Evolutionary conservation across 2,113 vertebrate species (phyloP).

Genomic region (Paramormyrops kingsleyae): DNA sequence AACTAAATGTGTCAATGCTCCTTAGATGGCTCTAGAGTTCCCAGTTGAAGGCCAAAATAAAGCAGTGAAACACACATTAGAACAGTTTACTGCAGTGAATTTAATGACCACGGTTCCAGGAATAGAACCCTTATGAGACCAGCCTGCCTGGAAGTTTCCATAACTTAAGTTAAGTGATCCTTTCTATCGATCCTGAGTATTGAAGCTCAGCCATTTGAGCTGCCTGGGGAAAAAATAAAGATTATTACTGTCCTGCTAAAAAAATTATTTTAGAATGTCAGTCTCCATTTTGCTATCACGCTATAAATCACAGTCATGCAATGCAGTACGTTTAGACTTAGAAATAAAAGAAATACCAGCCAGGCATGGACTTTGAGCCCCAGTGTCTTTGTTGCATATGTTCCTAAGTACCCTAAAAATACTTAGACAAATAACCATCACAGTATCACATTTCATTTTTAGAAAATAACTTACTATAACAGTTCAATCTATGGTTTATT

Average conservation of each 20-base stretch:
- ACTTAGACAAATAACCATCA: background rate
- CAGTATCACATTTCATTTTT: background rate
- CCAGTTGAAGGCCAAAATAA: background rate
- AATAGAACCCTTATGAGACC: conserved; percentile 40
- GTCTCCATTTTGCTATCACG: background rate
- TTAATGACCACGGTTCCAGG: conserved; percentile 55
- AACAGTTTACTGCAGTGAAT: conserved; percentile 34
- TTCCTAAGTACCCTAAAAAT: background rate
- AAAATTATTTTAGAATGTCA: background rate
- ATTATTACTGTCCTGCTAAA: conserved; percentile 20
- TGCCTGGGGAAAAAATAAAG: conserved; percentile 10
- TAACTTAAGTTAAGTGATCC: conserved; percentile 51
- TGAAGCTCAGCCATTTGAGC: conserved; percentile 31
- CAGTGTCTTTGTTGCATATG: background rate
- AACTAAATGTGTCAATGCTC: background rate
- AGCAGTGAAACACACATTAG: background rate
- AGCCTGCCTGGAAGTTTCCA: conserved; percentile 29
- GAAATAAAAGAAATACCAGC: background rate
- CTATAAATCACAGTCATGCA: too few species aligned
- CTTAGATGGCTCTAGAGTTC: too few species aligned
- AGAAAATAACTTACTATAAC: background rate
- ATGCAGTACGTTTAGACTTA: background rate
- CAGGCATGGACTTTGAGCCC: background rate
- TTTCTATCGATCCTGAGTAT: conserved; percentile 48
- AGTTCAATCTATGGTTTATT: background rate